phyloP scores from a whole-genome alignment of 2,113 vertebrate genomes.

The Acrocephalus arundinaceus region DNA sequence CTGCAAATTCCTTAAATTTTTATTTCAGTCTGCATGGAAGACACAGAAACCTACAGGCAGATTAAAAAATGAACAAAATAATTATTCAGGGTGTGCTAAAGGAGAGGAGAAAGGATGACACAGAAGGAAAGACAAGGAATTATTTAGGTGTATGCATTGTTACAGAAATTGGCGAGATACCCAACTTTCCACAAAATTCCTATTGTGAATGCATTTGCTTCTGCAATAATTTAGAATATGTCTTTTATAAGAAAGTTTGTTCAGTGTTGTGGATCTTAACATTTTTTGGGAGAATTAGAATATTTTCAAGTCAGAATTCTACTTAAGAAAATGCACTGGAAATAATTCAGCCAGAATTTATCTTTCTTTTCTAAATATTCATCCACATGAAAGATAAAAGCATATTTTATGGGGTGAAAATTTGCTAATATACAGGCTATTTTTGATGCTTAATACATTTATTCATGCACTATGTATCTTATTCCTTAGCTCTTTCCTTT shows the following conservation, averaged over 20 bases:
- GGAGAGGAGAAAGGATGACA: not conserved
- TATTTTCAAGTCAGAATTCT: not conserved
- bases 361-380: not conserved
- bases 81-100: not conserved
- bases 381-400: not conserved
- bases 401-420: not conserved
- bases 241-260: not conserved
- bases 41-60: not conserved
- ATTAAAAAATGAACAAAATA: not conserved
- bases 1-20: not conserved
- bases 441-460: conserved; percentile 10
- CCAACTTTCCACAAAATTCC: not conserved
- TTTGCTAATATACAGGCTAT: not conserved
- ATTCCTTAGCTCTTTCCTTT: not conserved
- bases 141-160: not conserved
- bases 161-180: not conserved
- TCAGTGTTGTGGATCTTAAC: not conserved
- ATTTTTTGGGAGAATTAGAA: not conserved
- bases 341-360: not conserved
- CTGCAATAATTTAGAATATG: not conserved
- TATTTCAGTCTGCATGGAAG: not conserved
- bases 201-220: not conserved
- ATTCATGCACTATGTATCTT: not conserved
- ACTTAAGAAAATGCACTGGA: not conserved
- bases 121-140: not conserved